Conservation (phyloP, 2,888 invertebrate genomes). For the Shargacucullia verbasci region DNA sequence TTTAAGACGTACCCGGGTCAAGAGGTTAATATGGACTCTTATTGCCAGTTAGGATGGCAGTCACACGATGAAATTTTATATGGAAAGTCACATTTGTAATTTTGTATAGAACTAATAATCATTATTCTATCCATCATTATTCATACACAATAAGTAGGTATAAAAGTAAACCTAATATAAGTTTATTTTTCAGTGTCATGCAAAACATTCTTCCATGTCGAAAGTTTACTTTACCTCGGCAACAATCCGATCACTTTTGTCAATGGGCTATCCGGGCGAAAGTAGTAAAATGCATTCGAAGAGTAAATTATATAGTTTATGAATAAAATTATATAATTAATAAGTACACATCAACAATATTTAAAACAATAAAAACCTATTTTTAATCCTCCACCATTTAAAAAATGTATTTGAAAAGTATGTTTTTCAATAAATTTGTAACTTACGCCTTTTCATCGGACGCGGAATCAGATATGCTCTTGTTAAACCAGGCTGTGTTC, state of each 20-base stretch:
- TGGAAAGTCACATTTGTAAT: too few species aligned
- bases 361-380: neutral
- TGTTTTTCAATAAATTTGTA: too few species aligned
- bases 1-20: too few species aligned
- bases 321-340: neutral
- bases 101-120: too few species aligned
- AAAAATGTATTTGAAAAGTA: too few species aligned
- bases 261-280: conserved; percentile 92
- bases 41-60: too few species aligned
- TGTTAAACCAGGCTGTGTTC: conserved; percentile 95
- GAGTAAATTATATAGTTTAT: conserved; percentile 46
- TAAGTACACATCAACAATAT: neutral
- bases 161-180: too few species aligned
- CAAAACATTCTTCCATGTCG: conserved; percentile 36
- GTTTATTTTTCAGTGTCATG: conserved; percentile 24
- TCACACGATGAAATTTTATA: too few species aligned
- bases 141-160: too few species aligned
- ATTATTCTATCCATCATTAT: too few species aligned
- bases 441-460: conserved; percentile 91
- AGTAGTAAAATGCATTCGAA: conserved; percentile 77
- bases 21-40: too few species aligned
- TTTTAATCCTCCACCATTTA: too few species aligned
- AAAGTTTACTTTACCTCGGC: conserved; percentile 94
- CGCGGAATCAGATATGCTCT: conserved; percentile 92
- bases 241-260: conserved; percentile 97